Evolutionary conservation across 2,888 invertebrate genomes (phyloP).

Genomic region (Lissonota sp.): DNA sequence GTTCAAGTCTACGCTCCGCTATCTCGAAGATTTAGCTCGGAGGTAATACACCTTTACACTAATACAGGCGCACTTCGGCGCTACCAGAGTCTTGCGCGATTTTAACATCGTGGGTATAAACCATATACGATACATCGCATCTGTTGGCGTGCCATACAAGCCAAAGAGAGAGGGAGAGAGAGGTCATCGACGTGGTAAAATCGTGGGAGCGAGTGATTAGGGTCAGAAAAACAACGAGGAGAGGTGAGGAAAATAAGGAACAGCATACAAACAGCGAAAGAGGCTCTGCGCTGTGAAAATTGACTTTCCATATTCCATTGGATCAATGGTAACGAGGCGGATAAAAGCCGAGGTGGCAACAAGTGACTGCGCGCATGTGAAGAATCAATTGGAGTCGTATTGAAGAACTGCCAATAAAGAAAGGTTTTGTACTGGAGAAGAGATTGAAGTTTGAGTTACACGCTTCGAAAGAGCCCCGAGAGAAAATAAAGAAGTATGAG

Average conservation of each 20-base stretch:
- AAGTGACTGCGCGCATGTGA: neutral
- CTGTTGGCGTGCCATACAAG: neutral
- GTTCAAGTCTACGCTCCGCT: slow-evolving; percentile 11
- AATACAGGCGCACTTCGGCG: slow-evolving; percentile 8
- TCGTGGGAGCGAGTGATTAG: slow-evolving; percentile 48
- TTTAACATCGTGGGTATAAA: neutral
- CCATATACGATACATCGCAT: slow-evolving; percentile 1
- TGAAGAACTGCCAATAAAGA: neutral
- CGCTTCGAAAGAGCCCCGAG: neutral
- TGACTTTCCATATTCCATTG: slow-evolving; percentile 30
- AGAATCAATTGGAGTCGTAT: neutral
- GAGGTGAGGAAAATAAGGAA: neutral
- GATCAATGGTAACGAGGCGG: slow-evolving; percentile 2
- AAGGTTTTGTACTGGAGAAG: too few relatives aligned
- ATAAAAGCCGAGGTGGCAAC: slow-evolving; percentile 5
- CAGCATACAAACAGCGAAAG: slow-evolving; percentile 1
- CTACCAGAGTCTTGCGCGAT: slow-evolving; percentile 1
- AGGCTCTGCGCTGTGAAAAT: neutral
- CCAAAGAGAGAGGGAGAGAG: slow-evolving; percentile 18
- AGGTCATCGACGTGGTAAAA: slow-evolving; percentile 34
- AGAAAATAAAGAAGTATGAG: too few relatives aligned
- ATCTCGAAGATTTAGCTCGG: slow-evolving; percentile 12
- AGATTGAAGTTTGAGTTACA: neutral
- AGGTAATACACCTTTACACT: slow-evolving; percentile 6
- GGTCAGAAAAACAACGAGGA: slow-evolving; percentile 35